Base-by-base conservation (phyloP, 2,888 invertebrate species). In the Chalcis sispes region DNA sequence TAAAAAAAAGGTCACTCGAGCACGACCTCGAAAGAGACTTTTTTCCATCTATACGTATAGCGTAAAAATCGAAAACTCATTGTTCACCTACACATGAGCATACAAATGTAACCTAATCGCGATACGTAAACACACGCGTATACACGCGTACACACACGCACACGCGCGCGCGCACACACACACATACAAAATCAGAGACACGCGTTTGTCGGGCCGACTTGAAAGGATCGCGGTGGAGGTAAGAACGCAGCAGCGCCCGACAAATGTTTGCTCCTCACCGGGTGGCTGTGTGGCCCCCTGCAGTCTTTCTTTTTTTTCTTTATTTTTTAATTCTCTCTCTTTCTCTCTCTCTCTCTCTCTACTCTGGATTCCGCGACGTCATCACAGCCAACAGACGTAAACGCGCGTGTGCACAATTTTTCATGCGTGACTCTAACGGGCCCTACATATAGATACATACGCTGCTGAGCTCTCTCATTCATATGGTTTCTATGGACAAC, bases 201-300 rank as follows among this genome's bases (percentile, higher is more conserved):
- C 50, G 2, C 7, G 2, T 52, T 13, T 20, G 18, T 52, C 52
- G 52, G 46, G 1, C 52, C 13, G 52, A 25, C 52, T 25, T 52
- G 50, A 13, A 42, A 48, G 48, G 29, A 1, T 32, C 1, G 61
- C 42, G 1, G 2, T 62, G 42, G n/a, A n/a, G n/a, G n/a, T n/a
- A n/a, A n/a, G n/a, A n/a, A n/a, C n/a, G n/a, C n/a, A n/a, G n/a
- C n/a, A n/a, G n/a, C 61, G 27, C 59, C 59, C 59, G 59, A 59
- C 59, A 59, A 36, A 59, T 59, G 59, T 59, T 18, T 2, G 25
- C 32, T 50, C 64, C 64, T 36, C 54, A 40, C 62, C 62, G 62
- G 62, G 71, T 29, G 71, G 71, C 42, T 29, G 20, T 46, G 46
- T 25, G 66, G 50, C 59, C 73, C 66, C 59, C 66, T 42, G 73